Evolutionary conservation across 2,113 vertebrate species (phyloP).

Genomic region (Aythya baeri): DNA sequence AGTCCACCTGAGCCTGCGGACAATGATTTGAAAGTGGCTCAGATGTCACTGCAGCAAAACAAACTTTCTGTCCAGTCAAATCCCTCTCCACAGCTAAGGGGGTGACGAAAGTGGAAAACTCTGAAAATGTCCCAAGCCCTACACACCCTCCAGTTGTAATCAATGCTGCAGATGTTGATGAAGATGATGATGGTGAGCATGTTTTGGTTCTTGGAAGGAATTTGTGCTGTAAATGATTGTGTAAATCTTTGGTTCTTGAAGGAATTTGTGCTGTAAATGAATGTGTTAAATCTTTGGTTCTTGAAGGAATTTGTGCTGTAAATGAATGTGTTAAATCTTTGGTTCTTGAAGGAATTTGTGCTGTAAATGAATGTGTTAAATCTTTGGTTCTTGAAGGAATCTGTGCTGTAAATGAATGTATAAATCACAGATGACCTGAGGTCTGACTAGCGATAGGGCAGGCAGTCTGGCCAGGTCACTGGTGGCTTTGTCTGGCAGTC

Average conservation of each 20-base stretch:
- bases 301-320: too few species aligned
- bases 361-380: too few species aligned
- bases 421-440: accelerated
- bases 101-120: conserved; percentile 89
- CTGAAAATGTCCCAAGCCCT: conserved; percentile 93
- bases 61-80: conserved; percentile 79
- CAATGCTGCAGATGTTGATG: conserved; percentile 90
- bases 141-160: conserved; percentile 89
- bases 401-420: accelerated
- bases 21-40: conserved; percentile 77
- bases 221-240: too few species aligned
- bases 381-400: background rate
- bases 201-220: background rate
- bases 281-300: background rate
- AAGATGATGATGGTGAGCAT: conserved; percentile 90
- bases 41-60: conserved; percentile 71
- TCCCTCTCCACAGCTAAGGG: conserved; percentile 86
- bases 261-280: too few species aligned
- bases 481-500: background rate
- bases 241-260: background rate
- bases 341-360: background rate
- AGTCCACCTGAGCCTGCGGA: conserved; percentile 73
- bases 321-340: too few species aligned
- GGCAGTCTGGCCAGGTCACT: background rate
- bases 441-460: background rate